A percentile compares a stretch with the other conserved stretches of the same genome.
Conservation (phyloP, 2,113 vertebrate species). For the Petromus typicus region DNA sequence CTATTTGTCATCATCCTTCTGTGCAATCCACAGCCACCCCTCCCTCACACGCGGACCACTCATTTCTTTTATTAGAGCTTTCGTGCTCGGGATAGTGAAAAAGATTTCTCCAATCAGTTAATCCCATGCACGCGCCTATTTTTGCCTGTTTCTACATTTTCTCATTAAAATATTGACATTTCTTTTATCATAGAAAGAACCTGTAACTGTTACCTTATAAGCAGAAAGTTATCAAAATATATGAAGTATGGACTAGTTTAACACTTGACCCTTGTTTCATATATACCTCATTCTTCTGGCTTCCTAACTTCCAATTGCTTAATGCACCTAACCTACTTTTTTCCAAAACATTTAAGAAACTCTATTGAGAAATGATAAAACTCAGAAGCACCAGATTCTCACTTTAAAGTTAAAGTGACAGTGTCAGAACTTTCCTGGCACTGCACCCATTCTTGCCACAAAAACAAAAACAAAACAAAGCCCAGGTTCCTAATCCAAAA, state of each 20-base stretch:
- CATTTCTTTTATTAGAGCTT: background rate
- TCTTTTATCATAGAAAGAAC: background rate
- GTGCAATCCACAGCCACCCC: background rate
- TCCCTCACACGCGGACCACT: background rate
- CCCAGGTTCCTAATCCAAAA: conserved; percentile 56
- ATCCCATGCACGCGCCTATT: background rate
- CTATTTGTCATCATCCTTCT: background rate
- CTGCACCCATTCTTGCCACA: background rate
- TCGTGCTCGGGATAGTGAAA: background rate
- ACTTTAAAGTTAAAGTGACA: conserved; percentile 76
- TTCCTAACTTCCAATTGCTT: background rate
- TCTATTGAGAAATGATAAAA: conserved; percentile 87
- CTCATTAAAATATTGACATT: background rate
- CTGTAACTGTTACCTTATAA: background rate
- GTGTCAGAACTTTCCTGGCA: background rate
- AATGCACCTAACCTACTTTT: background rate
- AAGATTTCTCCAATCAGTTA: background rate
- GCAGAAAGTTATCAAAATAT: background rate
- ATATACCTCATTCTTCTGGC: background rate
- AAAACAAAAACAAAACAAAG: background rate
- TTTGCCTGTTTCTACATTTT: background rate
- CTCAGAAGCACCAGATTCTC: conserved; percentile 84
- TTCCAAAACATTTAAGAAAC: conserved; percentile 76
- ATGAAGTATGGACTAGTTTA: background rate
- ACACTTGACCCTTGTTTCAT: background rate